A percentile compares a stretch with the other conserved stretches of the same genome.
Conservation (phyloP, 2,888 invertebrate genomes). For the Hipparchia sbordonii region DNA sequence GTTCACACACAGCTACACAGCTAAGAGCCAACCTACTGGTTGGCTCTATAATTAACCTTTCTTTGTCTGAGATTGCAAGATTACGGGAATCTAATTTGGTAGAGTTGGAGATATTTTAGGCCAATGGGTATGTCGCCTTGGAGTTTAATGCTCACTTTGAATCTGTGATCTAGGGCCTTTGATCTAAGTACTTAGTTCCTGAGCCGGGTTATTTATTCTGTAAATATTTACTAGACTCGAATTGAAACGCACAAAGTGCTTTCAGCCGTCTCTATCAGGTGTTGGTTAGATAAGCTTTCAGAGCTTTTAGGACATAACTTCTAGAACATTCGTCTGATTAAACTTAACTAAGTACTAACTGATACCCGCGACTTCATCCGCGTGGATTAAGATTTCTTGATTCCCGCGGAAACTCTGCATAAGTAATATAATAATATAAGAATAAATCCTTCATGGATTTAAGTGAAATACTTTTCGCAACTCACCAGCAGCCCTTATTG, state of each 20-base stretch:
- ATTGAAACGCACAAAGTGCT: neutral
- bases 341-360: neutral
- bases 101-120: too few relatives aligned
- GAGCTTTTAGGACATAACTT: slow-evolving; percentile 4
- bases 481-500: neutral
- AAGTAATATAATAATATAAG: too few relatives aligned
- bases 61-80: too few relatives aligned
- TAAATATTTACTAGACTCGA: neutral
- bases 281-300: slow-evolving; percentile 7
- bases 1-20: too few relatives aligned
- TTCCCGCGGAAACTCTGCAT: neutral
- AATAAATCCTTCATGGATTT: too few relatives aligned
- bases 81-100: too few relatives aligned
- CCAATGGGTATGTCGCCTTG: too few relatives aligned
- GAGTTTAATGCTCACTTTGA: too few relatives aligned
- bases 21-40: too few relatives aligned
- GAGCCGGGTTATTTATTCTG: neutral
- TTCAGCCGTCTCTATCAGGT: neutral
- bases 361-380: too few relatives aligned
- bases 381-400: neutral
- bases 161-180: neutral
- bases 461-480: too few relatives aligned
- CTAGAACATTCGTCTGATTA: neutral
- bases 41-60: too few relatives aligned
- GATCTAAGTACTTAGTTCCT: neutral